phyloP scores from a whole-genome alignment of 2,797 vertebrate species.

The Typhlichthys subterraneus region DNA sequence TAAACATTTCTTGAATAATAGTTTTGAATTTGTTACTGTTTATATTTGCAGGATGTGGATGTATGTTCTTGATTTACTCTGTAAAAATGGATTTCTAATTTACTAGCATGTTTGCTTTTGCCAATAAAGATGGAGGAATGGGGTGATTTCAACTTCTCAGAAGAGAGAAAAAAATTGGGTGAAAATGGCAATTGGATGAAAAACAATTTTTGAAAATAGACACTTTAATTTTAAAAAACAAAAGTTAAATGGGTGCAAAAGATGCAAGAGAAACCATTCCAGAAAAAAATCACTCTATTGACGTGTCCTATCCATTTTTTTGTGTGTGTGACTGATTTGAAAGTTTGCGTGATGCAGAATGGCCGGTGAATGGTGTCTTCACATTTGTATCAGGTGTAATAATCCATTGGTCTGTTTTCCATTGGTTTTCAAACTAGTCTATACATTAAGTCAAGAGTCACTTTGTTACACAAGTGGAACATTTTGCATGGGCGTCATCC shows the following conservation, averaged over 20 bases:
- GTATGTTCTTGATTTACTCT: constrained; percentile 95
- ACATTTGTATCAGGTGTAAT: too few relatives aligned
- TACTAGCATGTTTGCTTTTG: constrained; percentile 96
- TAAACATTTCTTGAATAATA: constrained; percentile 84
- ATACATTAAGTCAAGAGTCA: too few relatives aligned
- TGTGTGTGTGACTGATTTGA: not conserved
- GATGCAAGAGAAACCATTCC: constrained; percentile 85
- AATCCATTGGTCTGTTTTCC: too few relatives aligned
- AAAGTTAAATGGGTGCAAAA: constrained; percentile 59
- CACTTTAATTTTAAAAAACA: constrained; percentile 52
- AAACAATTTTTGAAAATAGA: constrained; percentile 9
- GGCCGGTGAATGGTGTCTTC: too few relatives aligned
- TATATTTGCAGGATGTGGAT: constrained; percentile 98
- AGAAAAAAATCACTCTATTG: constrained; percentile 79
- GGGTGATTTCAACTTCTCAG: constrained; percentile 69
- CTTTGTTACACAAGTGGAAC: too few relatives aligned
- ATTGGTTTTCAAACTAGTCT: too few relatives aligned
- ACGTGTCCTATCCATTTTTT: constrained; percentile 65
- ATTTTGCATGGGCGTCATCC: too few relatives aligned
- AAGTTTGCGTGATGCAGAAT: not conserved
- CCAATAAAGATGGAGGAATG: constrained; percentile 98
- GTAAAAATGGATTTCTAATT: constrained; percentile 94
- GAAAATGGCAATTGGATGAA: constrained; percentile 58
- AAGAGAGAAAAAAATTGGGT: constrained; percentile 47
- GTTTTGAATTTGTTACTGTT: constrained; percentile 98